Conservation (phyloP, 2,797 vertebrate species). For the Enteromius anoplus region DNA sequence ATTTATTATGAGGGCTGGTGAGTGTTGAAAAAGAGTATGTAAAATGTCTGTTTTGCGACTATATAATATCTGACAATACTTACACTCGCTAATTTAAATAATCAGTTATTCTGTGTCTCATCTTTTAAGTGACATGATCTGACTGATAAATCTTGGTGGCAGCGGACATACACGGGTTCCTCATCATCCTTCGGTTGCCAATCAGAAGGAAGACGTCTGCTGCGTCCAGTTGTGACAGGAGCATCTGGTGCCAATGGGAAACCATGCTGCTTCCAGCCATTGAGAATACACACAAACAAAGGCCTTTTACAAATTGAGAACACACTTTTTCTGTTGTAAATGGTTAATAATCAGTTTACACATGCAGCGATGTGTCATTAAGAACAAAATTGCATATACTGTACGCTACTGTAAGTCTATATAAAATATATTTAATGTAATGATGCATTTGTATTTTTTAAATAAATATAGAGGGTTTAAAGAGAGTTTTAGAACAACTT, state of each 20-base stretch:
- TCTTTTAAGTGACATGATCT: background rate
- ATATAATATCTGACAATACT: background rate
- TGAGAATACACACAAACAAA: slow-evolving; percentile 3
- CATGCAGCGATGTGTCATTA: background rate
- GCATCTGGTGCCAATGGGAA: background rate
- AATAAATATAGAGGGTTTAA: background rate
- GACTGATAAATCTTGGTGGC: background rate
- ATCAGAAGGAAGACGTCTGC: slow-evolving; percentile 12
- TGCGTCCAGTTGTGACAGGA: background rate
- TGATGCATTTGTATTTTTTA: background rate
- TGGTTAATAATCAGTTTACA: background rate
- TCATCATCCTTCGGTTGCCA: slow-evolving; percentile 1
- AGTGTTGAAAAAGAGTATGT: background rate
- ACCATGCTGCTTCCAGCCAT: slow-evolving; percentile 9
- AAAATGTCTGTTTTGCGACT: background rate
- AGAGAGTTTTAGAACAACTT: background rate
- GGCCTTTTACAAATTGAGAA: background rate
- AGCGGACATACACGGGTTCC: background rate
- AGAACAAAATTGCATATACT: background rate
- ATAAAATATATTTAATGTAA: background rate
- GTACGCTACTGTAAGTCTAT: background rate
- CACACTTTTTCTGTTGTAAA: background rate
- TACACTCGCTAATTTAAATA: background rate
- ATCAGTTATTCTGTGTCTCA: background rate
- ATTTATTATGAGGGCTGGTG: background rate